phyloP scores from a whole-genome alignment of 2,888 invertebrate species.

The Phalera bucephala region DNA sequence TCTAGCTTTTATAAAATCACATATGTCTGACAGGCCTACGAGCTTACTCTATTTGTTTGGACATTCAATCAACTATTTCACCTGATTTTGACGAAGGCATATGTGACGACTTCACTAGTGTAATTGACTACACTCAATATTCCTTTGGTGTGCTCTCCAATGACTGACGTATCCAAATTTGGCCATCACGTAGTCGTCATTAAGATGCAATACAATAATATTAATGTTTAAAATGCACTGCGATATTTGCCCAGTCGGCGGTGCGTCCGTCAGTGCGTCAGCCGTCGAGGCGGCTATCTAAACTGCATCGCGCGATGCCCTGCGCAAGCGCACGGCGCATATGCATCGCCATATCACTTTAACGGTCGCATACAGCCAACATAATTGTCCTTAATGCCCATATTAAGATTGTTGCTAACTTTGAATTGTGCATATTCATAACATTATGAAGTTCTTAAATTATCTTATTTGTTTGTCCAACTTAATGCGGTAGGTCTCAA shows the following conservation, averaged over 20 bases:
- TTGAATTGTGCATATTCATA: slow-evolving; percentile 38
- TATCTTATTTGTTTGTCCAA: slow-evolving; percentile 22
- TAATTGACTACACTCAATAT: too few relatives aligned
- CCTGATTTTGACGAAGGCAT: too few relatives aligned
- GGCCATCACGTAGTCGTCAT: neutral
- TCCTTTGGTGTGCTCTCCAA: too few relatives aligned
- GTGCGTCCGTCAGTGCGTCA: slow-evolving; percentile 21
- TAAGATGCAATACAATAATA: neutral
- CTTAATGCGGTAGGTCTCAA: slow-evolving; percentile 23
- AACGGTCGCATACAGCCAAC: slow-evolving; percentile 43
- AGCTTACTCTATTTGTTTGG: too few relatives aligned
- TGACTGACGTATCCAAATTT: too few relatives aligned
- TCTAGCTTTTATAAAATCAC: too few relatives aligned
- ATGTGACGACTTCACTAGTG: too few relatives aligned
- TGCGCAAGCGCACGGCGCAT: slow-evolving; percentile 29
- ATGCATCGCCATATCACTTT: slow-evolving; percentile 35
- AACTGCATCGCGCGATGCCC: slow-evolving; percentile 57
- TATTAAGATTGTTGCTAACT: slow-evolving; percentile 48
- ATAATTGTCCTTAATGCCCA: slow-evolving; percentile 63
- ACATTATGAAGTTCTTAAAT: slow-evolving; percentile 39
- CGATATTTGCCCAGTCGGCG: slow-evolving; percentile 3
- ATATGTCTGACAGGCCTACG: too few relatives aligned
- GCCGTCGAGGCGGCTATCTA: slow-evolving; percentile 52
- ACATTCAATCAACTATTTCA: too few relatives aligned
- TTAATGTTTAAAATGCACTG: neutral